These are phyloP conservation scores for Fissipunctia ypsillon DNA, from an alignment of 2,888 invertebrate genomes.

Conservation along the genomic window DNA sequence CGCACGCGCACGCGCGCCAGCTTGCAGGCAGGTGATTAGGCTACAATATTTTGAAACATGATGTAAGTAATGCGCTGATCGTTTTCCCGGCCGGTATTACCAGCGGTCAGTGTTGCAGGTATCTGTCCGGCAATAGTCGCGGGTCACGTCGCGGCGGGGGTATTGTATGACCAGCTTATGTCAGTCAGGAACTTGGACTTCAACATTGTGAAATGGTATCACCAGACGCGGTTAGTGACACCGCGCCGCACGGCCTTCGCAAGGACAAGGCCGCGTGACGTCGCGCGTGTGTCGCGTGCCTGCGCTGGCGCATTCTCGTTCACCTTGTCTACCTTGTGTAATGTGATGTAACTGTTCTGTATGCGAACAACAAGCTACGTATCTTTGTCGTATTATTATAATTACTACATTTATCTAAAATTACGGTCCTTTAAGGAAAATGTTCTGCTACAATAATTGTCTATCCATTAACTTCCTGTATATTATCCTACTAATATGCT, in stretches of 20 bases:
- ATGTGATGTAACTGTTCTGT: slow-evolving; percentile 31
- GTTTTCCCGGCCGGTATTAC: slow-evolving; percentile 48
- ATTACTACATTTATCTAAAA: slow-evolving; percentile 28
- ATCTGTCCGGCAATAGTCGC: not conserved
- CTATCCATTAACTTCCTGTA: slow-evolving; percentile 1
- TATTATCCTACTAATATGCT: slow-evolving; percentile 1
- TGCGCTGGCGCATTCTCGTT: slow-evolving; percentile 26
- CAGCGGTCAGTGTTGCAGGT: not conserved
- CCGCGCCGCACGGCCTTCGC: slow-evolving; percentile 28
- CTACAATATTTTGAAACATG: slow-evolving; percentile 38
- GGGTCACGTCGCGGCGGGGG: not conserved
- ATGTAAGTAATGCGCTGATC: slow-evolving; percentile 31
- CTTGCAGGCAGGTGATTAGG: not conserved
- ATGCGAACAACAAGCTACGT: slow-evolving; percentile 10
- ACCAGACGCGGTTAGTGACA: not conserved
- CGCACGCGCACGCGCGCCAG: not conserved
- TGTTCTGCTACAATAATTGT: slow-evolving; percentile 1
- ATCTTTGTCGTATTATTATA: slow-evolving; percentile 4
- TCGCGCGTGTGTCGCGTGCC: slow-evolving; percentile 6
- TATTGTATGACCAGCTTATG: not conserved
- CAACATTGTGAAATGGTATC: not conserved
- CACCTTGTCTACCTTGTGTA: slow-evolving; percentile 33
- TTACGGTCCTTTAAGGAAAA: slow-evolving; percentile 30
- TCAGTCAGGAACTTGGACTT: not conserved
- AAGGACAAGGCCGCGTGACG: slow-evolving; percentile 55